A percentile compares a stretch with the other conserved stretches of the same genome.
These are phyloP conservation scores for Melitaea athalia DNA, from an alignment of 2,888 invertebrate species.

Conservation along the genomic window DNA sequence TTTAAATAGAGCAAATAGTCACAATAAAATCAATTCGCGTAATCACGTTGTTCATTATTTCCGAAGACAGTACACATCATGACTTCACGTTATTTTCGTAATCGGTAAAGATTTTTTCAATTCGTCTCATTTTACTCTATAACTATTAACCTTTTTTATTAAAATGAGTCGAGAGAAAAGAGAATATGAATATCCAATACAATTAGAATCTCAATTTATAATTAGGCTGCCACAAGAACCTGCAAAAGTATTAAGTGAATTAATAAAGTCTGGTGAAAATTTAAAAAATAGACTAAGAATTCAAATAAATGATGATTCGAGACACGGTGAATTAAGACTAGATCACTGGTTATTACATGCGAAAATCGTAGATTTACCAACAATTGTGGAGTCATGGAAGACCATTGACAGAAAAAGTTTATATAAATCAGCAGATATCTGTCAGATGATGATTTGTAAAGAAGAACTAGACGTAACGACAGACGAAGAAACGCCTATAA, in stretches of 20 bases:
- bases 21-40: neutral
- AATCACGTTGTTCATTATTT: neutral
- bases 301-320: constrained; percentile 92
- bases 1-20: neutral
- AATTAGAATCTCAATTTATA: constrained; percentile 92
- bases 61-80: neutral
- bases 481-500: constrained; percentile 90
- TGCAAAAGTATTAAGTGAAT: constrained; percentile 86
- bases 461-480: constrained; percentile 90
- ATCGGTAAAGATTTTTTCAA: too few species aligned
- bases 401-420: constrained; percentile 98
- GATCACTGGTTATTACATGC: constrained; percentile 94
- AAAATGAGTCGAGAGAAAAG: constrained; percentile 67
- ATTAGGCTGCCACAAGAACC: constrained; percentile 91
- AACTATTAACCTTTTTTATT: neutral
- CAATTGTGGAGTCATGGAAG: constrained; percentile 95
- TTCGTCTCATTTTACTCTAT: neutral
- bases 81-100: too few species aligned
- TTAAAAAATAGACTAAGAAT: constrained; percentile 94
- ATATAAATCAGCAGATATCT: constrained; percentile 98
- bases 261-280: constrained; percentile 87
- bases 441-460: constrained; percentile 94
- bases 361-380: constrained; percentile 95
- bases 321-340: constrained; percentile 93
- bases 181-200: constrained; percentile 81